Conservation (phyloP, 1,140 invertebrate genomes). For the Mylabris phalerata region DNA sequence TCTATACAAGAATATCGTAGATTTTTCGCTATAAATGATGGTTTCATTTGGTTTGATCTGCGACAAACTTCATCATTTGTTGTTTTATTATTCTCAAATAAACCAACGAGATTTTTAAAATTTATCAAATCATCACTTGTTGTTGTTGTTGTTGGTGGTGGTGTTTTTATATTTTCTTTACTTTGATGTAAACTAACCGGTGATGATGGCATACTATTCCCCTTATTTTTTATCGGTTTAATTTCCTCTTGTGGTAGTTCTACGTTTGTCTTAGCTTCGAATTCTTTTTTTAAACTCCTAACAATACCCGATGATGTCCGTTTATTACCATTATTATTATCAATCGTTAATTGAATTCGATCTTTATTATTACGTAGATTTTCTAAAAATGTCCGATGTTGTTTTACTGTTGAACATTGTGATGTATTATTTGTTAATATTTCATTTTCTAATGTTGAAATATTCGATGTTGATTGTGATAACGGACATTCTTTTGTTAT, state of each 20-base stretch:
- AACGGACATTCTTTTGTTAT: conserved; percentile 41
- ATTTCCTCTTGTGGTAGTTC: conserved; percentile 24
- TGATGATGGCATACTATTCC: conserved; percentile 51
- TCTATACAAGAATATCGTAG: conserved; percentile 37
- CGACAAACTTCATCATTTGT: conserved; percentile 28
- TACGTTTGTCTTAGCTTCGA: conserved; percentile 67
- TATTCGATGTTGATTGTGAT: conserved; percentile 42
- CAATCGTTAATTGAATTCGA: conserved; percentile 22
- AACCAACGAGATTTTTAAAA: conserved; percentile 64
- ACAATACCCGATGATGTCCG: conserved; percentile 56
- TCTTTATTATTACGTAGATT: conserved; percentile 40
- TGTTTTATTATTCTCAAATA: conserved; percentile 53
- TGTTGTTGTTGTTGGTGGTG: conserved; percentile 6
- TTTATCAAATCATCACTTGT: conserved; percentile 56
- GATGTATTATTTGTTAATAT: conserved; percentile 42
- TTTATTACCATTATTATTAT: conserved; percentile 24
- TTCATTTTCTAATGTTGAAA: conserved; percentile 43
- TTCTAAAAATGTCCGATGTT: conserved; percentile 54
- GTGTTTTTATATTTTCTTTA: conserved; percentile 19
- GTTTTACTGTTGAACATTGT: conserved; percentile 52
- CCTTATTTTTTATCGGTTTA: conserved; percentile 28
- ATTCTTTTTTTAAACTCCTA: conserved; percentile 76
- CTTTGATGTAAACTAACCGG: conserved; percentile 50
- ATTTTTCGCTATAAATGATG: conserved; percentile 3
- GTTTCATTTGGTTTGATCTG: conserved; percentile 14